These are phyloP conservation scores for Drosophila elegans DNA, from an alignment of 1,140 invertebrate genomes.

Conservation along the genomic window DNA sequence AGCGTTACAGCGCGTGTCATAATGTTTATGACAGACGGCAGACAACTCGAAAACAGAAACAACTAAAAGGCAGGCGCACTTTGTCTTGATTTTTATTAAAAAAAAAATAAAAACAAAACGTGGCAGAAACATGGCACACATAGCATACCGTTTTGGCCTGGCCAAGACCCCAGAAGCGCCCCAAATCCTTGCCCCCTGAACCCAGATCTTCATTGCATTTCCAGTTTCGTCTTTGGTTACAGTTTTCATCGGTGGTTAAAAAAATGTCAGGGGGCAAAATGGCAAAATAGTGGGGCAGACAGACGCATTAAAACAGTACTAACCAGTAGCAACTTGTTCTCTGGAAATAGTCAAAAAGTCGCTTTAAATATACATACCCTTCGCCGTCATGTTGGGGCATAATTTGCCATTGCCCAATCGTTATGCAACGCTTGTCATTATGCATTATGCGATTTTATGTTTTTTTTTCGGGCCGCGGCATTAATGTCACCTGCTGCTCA, in stretches of 20 bases:
- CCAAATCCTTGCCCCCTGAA: constrained; percentile 42
- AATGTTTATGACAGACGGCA: constrained; percentile 46
- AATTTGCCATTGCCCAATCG: constrained; percentile 59
- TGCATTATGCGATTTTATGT: constrained; percentile 46
- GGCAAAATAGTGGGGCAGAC: constrained; percentile 34
- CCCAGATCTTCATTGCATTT: constrained; percentile 41
- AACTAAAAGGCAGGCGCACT: constrained; percentile 5
- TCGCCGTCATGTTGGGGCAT: constrained; percentile 17
- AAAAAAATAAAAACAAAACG: constrained; percentile 6
- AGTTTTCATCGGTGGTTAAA: constrained; percentile 1
- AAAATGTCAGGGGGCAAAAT: constrained; percentile 53
- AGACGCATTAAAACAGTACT: constrained; percentile 53
- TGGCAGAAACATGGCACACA: constrained; percentile 15
- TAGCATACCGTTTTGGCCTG: constrained; percentile 33
- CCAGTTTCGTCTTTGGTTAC: constrained; percentile 24
- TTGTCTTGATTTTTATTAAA: constrained; percentile 5
- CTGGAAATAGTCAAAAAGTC: neutral
- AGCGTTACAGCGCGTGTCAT: constrained; percentile 37
- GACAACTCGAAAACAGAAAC: neutral
- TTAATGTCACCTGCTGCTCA: constrained; percentile 71
- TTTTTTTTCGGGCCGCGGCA: constrained; percentile 33
- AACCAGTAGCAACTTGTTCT: constrained; percentile 59
- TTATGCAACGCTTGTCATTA: constrained; percentile 59
- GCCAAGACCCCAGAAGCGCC: constrained; percentile 62
- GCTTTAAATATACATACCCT: constrained; percentile 9